Evolutionary conservation across 1,140 invertebrate genomes (phyloP).

Genomic region (Frieseomelitta varia): DNA sequence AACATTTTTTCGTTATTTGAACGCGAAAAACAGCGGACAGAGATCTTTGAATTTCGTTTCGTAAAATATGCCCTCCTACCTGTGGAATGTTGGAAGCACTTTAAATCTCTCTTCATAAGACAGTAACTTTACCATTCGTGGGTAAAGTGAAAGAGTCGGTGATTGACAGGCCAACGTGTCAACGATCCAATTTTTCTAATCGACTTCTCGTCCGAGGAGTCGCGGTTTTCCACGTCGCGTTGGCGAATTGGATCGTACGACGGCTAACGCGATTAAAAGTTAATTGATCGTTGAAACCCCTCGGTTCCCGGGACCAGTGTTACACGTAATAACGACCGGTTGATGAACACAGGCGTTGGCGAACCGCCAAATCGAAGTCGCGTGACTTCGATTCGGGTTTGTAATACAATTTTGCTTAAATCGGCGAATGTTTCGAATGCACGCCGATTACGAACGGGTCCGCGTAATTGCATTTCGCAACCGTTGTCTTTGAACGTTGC

Average conservation of each 20-base stretch:
- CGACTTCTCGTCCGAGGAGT: neutral
- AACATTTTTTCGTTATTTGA: neutral
- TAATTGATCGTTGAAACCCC: slow-evolving; percentile 48
- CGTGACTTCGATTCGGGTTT: slow-evolving; percentile 12
- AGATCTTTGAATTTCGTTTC: neutral
- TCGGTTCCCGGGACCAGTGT: slow-evolving; percentile 6
- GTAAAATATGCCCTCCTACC: neutral
- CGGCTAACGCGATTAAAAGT: slow-evolving; percentile 36
- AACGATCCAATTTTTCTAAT: slow-evolving; percentile 13
- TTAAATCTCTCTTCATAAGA: no score
- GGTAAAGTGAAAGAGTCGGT: neutral
- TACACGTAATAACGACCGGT: slow-evolving; percentile 10
- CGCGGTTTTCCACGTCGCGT: neutral
- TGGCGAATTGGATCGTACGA: slow-evolving; percentile 17
- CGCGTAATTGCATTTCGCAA: neutral
- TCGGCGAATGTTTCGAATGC: neutral
- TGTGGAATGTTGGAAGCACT: neutral
- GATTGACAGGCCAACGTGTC: neutral
- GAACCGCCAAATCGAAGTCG: slow-evolving; percentile 3
- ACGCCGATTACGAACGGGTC: neutral
- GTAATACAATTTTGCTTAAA: slow-evolving; percentile 11
- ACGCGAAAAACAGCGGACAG: neutral
- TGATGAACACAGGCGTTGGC: slow-evolving; percentile 21
- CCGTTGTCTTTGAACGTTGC: no score
- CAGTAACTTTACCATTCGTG: no score